These are phyloP conservation scores for Actinia equina DNA, from an alignment of 64 coral and sea anemone genomes.

Conservation along the genomic window DNA sequence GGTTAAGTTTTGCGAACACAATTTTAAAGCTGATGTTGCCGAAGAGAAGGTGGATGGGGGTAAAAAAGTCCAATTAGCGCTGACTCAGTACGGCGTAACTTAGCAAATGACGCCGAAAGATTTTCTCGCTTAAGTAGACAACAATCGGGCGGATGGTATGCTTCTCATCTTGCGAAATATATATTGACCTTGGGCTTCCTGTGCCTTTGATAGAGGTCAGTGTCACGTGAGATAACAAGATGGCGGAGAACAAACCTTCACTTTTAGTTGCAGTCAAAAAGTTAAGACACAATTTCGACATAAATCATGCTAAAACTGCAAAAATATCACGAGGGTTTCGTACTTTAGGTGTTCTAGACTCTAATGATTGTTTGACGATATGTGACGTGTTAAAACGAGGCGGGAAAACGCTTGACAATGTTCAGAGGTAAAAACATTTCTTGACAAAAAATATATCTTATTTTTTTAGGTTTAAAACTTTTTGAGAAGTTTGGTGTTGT, in stretches of 20 bases:
- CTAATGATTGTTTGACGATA: neutral
- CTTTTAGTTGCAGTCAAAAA: conserved; percentile 28
- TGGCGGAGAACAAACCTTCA: conserved; percentile 18
- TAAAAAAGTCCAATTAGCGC: too few relatives aligned
- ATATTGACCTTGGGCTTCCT: too few relatives aligned
- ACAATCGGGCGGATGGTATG: too few relatives aligned
- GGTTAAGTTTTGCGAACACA: too few relatives aligned
- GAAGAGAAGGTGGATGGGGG: too few relatives aligned
- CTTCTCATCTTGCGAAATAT: too few relatives aligned
- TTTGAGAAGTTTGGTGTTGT: too few relatives aligned
- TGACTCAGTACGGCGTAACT: too few relatives aligned
- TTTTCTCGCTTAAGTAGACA: too few relatives aligned
- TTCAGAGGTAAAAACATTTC: neutral
- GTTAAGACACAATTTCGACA: neutral
- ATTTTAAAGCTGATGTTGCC: too few relatives aligned
- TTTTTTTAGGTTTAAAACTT: neutral
- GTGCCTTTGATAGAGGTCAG: too few relatives aligned
- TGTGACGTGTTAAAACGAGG: neutral
- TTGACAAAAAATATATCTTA: neutral
- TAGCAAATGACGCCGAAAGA: too few relatives aligned
- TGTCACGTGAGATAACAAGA: conserved; percentile 44
- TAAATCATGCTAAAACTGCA: neutral
- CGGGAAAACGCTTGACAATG: neutral
- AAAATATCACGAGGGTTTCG: conserved; percentile 16
- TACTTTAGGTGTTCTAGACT: conserved; percentile 12